Evolutionary conservation across 2,113 vertebrate genomes (phyloP).

Genomic region (Columbina picui): DNA sequence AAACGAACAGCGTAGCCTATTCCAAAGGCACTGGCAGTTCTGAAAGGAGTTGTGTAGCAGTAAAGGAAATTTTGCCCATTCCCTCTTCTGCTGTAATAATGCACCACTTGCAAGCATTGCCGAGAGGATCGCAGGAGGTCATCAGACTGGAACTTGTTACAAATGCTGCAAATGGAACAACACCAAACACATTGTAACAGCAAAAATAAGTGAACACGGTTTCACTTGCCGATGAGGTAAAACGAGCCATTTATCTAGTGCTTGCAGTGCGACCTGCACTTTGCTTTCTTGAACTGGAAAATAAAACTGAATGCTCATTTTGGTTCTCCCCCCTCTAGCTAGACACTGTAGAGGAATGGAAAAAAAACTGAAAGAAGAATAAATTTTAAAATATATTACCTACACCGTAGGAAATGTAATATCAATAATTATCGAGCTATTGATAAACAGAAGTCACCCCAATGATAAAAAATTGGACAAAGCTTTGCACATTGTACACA

Average conservation of each 20-base stretch:
- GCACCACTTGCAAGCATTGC: not conserved
- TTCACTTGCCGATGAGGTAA: not conserved
- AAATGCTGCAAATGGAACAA: not conserved
- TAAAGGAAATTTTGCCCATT: not conserved
- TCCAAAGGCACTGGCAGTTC: not conserved
- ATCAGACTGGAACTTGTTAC: constrained; percentile 2
- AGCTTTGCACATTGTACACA: not conserved
- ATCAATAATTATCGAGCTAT: not conserved
- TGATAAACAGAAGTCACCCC: not conserved
- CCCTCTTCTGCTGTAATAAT: not conserved
- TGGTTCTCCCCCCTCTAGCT: not conserved
- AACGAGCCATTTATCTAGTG: not conserved
- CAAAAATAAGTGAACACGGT: not conserved
- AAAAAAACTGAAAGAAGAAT: not conserved
- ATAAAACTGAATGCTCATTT: constrained; percentile 23
- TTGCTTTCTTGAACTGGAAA: constrained; percentile 29
- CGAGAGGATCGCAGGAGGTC: not conserved
- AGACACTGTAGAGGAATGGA: not conserved
- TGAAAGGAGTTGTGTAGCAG: not conserved
- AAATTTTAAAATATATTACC: not conserved
- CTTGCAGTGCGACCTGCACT: not conserved
- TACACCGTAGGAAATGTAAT: not conserved
- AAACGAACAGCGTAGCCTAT: not conserved
- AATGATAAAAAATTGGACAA: not conserved
- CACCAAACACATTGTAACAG: not conserved